Percentiles rank a stretch among this genome's conserved stretches.
Conservation (phyloP, 2,797 vertebrate species). For the Streptopelia turtur region DNA sequence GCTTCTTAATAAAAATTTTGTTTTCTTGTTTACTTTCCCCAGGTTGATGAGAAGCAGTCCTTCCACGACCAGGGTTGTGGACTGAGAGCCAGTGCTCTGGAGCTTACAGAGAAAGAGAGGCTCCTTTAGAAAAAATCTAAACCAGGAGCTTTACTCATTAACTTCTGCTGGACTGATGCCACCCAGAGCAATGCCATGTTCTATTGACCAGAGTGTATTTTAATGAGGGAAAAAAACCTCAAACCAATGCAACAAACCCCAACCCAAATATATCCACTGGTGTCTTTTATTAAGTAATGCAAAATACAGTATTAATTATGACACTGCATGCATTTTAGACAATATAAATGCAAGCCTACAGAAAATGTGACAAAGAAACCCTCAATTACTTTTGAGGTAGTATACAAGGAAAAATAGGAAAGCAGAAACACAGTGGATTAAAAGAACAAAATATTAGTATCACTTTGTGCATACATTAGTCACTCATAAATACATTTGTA, state of each 20-base stretch:
- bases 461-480: constrained; percentile 66
- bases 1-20: neutral
- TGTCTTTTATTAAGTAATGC: constrained; percentile 81
- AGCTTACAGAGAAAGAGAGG: neutral
- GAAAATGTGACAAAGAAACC: constrained; percentile 75
- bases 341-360: constrained; percentile 76
- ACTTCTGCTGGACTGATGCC: neutral
- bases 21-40: neutral
- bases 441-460: constrained; percentile 75
- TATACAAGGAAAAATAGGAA: constrained; percentile 74
- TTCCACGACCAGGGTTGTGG: neutral
- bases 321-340: constrained; percentile 81
- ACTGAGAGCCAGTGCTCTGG: neutral
- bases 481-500: constrained; percentile 70
- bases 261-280: constrained; percentile 59
- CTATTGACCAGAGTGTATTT: neutral
- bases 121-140: neutral
- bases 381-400: constrained; percentile 83
- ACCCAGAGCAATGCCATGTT: neutral
- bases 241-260: too few species aligned
- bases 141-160: neutral
- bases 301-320: constrained; percentile 79
- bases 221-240: neutral
- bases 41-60: neutral
- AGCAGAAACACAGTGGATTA: constrained; percentile 70